Evolutionary conservation across 2,113 vertebrate genomes (phyloP).

Genomic region (Procapra przewalskii): DNA sequence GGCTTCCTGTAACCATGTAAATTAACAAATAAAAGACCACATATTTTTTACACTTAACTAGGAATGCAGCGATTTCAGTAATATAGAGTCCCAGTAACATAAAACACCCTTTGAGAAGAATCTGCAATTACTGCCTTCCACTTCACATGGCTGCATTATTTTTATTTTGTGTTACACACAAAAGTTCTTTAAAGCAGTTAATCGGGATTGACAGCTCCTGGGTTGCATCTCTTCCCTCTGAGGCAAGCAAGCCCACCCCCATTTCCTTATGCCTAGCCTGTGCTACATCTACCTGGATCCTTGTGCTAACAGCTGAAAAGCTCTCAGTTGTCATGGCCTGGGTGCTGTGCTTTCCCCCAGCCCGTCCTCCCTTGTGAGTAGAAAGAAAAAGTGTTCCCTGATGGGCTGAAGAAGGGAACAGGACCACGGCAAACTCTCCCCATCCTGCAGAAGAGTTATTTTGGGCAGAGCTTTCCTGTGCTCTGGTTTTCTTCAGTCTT

Average conservation of each 20-base stretch:
- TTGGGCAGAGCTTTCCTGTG: not conserved
- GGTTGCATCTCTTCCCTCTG: not conserved
- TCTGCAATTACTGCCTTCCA: constrained; percentile 59
- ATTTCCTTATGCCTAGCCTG: constrained; percentile 59
- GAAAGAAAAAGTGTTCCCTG: not conserved
- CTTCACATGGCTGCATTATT: constrained; percentile 44
- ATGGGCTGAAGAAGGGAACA: not conserved
- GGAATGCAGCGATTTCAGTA: constrained; percentile 36
- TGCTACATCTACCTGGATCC: not conserved
- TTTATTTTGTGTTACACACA: constrained; percentile 59
- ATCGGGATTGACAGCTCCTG: constrained; percentile 69
- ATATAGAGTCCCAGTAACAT: constrained; percentile 6
- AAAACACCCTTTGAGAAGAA: constrained; percentile 46
- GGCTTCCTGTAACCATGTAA: not conserved
- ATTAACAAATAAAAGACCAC: not conserved
- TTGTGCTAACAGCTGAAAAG: not conserved
- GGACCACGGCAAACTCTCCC: not conserved
- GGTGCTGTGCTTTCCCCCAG: not conserved
- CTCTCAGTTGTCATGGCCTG: not conserved
- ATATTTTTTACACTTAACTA: not conserved
- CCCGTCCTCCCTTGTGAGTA: not conserved
- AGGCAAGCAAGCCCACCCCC: constrained; percentile 48
- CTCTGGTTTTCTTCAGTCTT: constrained; percentile 51
- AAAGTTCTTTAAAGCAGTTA: constrained; percentile 62
- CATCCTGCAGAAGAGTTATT: not conserved